Percentiles rank a stretch among this genome's conserved stretches.
Evolutionary conservation across 2,888 invertebrate species (phyloP).

Genomic region (Drosophila mettleri): DNA sequence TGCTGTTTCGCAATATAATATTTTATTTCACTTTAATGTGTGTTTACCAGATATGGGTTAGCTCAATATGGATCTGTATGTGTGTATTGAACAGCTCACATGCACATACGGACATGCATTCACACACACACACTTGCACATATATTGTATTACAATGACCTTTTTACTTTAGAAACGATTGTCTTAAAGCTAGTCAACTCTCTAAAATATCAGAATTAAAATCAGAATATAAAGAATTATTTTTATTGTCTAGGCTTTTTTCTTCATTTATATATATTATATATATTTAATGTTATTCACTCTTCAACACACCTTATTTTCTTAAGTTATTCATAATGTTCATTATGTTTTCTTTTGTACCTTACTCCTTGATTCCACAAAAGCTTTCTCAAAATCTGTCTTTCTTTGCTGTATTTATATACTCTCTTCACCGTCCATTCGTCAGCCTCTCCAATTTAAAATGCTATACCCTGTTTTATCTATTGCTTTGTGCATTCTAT

Average conservation of each 20-base stretch:
- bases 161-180: constrained; percentile 29
- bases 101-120: constrained; percentile 1
- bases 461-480: constrained; percentile 4
- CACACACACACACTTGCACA: neutral
- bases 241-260: neutral
- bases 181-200: neutral
- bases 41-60: constrained; percentile 56
- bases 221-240: neutral
- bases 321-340: neutral
- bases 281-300: no score
- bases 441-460: neutral
- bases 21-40: constrained; percentile 73
- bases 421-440: no score
- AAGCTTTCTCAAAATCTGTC: no score
- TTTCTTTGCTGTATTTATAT: no score
- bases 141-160: constrained; percentile 60
- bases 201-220: neutral
- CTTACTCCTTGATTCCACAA: neutral
- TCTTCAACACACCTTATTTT: no score
- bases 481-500: constrained; percentile 39
- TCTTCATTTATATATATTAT: no score
- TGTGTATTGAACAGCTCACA: constrained; percentile 3
- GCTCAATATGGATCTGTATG: constrained; percentile 13
- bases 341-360: neutral
- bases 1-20: constrained; percentile 62